Base-by-base conservation (phyloP, 2,797 vertebrate species). In the Thaleichthys pacificus region DNA sequence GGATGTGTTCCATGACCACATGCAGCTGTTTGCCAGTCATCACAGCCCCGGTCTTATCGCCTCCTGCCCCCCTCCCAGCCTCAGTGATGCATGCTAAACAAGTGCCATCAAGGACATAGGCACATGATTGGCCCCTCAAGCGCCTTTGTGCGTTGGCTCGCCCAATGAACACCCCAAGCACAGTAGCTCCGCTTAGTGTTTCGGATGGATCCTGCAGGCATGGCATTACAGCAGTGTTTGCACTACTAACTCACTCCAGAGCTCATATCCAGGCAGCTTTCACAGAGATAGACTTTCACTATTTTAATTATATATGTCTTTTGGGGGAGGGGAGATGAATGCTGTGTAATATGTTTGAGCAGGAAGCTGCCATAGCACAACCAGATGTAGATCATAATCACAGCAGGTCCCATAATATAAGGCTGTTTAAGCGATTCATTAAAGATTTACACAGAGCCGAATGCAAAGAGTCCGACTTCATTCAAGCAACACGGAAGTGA, bases 21-120 rank as follows among this genome's bases (percentile, higher is more conserved):
- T 84, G 81, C 89, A 86, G 87, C 87, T 90, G 90, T 74, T 86
- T 72, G 66, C 80, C 69, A 66, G 82, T 84, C 84, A 86, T 86
- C 7, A 86, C 81, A 75, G 70, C 73, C 38, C 12, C 56, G 64
- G 74, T 84, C 72, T 66, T 83, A 75, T 80, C 71, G 78, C 82
- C 80, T 22, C 81, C 77, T 32, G 74, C 42, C 24, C 74, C 73
- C 66, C 76, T 63, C 49, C 66, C 73, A n/a, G 68, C 65, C 76
- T 72, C 15, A 4, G 54, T 74, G 70, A 68, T 75, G 77, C 80
- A 82, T 81, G 77, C 86, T 77, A 81, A 87, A 80, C 73, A 77
- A 85, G 76, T 57, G 49, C 32, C 66, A 61, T 71, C 75, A 74
- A 67, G 75, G 57, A 71, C 72, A 72, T 51, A 22, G 38, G 28